Conservation (phyloP, 2,797 vertebrate genomes). For the Megalops cyprinoides region DNA sequence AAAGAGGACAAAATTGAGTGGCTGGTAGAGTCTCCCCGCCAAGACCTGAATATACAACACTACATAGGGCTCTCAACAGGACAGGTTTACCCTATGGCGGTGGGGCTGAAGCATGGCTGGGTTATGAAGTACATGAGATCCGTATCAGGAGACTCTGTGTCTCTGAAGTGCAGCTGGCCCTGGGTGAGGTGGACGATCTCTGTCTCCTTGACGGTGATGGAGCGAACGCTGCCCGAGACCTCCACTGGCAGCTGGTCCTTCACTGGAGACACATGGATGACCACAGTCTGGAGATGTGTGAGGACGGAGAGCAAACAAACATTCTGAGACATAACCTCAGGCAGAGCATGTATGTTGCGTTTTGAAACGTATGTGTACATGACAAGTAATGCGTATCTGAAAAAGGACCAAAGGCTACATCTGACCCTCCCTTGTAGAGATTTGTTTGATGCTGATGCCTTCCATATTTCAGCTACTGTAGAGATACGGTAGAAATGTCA, state of each 20-base stretch:
- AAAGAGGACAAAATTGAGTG: conserved; percentile 31
- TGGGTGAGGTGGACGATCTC: conserved; percentile 72
- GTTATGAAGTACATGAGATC: conserved; percentile 74
- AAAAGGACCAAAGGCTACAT: no score
- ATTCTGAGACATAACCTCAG: not conserved
- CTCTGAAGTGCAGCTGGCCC: conserved; percentile 72
- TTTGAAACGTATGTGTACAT: no score
- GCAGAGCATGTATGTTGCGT: no score
- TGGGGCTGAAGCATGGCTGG: conserved; percentile 72
- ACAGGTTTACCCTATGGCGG: conserved; percentile 58
- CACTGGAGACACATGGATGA: conserved; percentile 69
- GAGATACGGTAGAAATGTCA: no score
- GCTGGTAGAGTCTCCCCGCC: not conserved
- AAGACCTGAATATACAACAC: not conserved
- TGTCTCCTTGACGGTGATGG: conserved; percentile 74
- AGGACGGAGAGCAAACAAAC: not conserved
- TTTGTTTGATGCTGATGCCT: no score
- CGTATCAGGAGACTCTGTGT: conserved; percentile 70
- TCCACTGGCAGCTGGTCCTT: conserved; percentile 79
- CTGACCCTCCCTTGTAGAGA: no score
- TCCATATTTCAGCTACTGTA: no score
- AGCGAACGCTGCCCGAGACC: conserved; percentile 58
- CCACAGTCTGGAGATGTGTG: conserved; percentile 68
- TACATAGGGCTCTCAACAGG: no score
- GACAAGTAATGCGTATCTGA: no score